Base-by-base conservation (phyloP, 1,140 invertebrate species). In the Leptopilina boulardi region DNA sequence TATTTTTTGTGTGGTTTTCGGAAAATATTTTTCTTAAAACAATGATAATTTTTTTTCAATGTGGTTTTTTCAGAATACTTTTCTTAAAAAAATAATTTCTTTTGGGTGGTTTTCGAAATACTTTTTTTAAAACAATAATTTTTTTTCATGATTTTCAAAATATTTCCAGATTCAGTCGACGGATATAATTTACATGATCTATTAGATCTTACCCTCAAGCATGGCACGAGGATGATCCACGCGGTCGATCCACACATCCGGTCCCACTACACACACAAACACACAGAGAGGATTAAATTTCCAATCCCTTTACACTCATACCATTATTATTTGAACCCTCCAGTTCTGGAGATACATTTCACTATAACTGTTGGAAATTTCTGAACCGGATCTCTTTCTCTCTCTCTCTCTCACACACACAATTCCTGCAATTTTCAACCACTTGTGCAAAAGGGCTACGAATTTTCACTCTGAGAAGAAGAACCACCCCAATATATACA, bases 391-490 rank as follows among this genome's bases (percentile, higher is more conserved):
- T 26, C 56, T 15, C 9, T 9, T 23, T 19, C 9, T 11, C 10
- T 19, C 19, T 59, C 56, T 30, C 23, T 13, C 21, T 26, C 11
- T 1, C 23, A 26, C 56, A 26, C 0, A n/a, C 21, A 19, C 23
- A 30, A 11, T 30, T 66, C 13, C 23, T 26, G 26, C 13, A n/a
- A 30, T 66, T 66, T 30, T 21, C 23, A n/a, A 66, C 0, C 23
- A 26, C 26, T 66, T 30, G 59, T 15, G 13, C n/a, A n/a, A n/a
- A 18, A 38, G 56, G 26, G 59, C 23, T 72, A 19, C 66, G 23
- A 87, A 89, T 93, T 92, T 94, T 93, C 93, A 94, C 93, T 90
- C 92, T n/a, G n/a, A 91, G 80, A 92, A 92, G 87, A 94, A 93
- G 90, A 92, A 85, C 92, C 93, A 91, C 92, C 93, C 91, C 92